Evolutionary conservation across 2,113 vertebrate genomes (phyloP), one percentile per base, ranked within the genome.

Genomic region (Epinephelus moara): DNA sequence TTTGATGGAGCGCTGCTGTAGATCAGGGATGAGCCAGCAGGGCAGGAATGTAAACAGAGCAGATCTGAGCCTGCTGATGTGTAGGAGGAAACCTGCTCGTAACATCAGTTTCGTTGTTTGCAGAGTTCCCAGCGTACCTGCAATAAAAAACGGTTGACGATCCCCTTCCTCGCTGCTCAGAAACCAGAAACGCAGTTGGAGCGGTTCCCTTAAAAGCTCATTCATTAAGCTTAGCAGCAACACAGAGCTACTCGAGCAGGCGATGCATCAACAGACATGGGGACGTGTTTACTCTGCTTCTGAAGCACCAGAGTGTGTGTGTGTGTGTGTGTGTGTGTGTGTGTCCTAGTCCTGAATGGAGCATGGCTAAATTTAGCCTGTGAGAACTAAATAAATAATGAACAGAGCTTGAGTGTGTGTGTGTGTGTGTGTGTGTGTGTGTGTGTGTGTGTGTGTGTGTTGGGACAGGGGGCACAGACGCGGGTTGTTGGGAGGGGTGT

Each of bases 311-410:
- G 75, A 85, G 69, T 66, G 77, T 83, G 64, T 90, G 78, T 66
- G 77, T 83, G 64, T 90, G 78, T 90, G 78, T 59, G 66, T 30
- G 4, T 30, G 30, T 69, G 33, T 74, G 59, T 85, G 76, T 70
- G 78, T 81, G 68, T 89, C 70, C 19, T 61, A 55, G 62, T 81
- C 81, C 79, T 92, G 86, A 94, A 89, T 93, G 90, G 83, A 91
- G 86, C 88, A 81, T 8, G 71, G 70, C 90, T 95, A 95, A 93
- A 94, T 94, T 93, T 94, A 94, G 92, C 88, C 75, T 71, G 83
- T 91, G 89, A 89, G 90, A 92, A 89, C 90, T 94, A 93, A 94
- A 95, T 94, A 95, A 95, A 93, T 92, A 93, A 95, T 91, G 91
- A 92, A 91, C 71, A 91, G 74, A 63, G 55, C 59, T 27, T 52